A percentile compares a stretch with the other conserved stretches of the same genome.
Conservation (phyloP, 2,113 vertebrate genomes). For the Amblyornis subalaris region DNA sequence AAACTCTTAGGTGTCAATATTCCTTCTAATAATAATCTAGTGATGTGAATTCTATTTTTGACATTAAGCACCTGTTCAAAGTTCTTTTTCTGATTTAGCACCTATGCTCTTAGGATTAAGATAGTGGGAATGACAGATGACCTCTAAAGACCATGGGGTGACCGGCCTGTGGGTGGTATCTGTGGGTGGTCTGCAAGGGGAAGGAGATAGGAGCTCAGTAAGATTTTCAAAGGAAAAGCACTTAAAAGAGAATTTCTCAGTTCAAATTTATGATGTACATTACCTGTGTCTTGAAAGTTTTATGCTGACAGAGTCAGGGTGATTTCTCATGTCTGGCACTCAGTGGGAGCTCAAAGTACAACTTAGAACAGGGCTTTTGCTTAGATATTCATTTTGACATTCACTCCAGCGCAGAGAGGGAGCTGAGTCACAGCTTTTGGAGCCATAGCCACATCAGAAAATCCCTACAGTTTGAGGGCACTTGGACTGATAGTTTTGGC, state of each 20-base stretch:
- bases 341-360: background rate
- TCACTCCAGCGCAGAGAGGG: background rate
- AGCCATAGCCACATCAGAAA: background rate
- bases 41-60: background rate
- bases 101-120: background rate
- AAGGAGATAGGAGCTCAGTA: background rate
- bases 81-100: background rate
- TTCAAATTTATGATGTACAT: background rate
- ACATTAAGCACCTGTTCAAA: background rate
- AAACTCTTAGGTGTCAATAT: background rate
- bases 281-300: constrained; percentile 31
- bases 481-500: background rate
- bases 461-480: background rate
- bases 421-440: constrained; percentile 16
- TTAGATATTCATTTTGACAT: background rate
- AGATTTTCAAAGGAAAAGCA: constrained; percentile 20
- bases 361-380: background rate
- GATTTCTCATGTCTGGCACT: background rate
- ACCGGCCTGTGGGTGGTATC: background rate
- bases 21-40: background rate
- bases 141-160: background rate
- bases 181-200: background rate
- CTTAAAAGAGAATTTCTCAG: background rate
- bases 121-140: background rate
- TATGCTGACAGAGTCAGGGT: background rate